Base-by-base conservation (phyloP, 2,113 vertebrate genomes). In the Thymallus thymallus region DNA sequence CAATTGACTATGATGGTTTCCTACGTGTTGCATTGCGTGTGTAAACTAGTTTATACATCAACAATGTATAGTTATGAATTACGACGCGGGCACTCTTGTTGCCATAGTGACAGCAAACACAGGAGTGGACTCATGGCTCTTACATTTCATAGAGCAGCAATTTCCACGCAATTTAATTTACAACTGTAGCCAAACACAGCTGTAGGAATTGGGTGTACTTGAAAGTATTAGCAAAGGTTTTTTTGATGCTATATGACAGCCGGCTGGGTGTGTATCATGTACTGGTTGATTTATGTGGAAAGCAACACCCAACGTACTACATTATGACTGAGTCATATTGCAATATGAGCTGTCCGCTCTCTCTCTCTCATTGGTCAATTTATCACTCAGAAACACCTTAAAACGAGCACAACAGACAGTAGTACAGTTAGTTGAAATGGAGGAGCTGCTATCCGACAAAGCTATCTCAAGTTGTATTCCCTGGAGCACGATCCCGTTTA, bases 181-280 rank as follows among this genome's bases (percentile, higher is more conserved):
- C 45, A 72, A 72, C 58, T 51, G 69, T 63, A 46, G 58, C 73
- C 58, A 72, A 78, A 72, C 73, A 67, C 48, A 73, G 72, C 73
- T 78, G 73, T 69, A 62, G 30, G 65, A 70, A 70, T 73, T 65
- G 65, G 58, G 35, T 67, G 61, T 48, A 26, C 62, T 74, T 58
- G 35, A 71, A 65, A 62, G 56, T 65, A 6, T 66, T 80, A 80
- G 46, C 71, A 62, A 68, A 74, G 20, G 32, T 62, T 64, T 55
- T 56, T 71, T 62, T 74, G 63, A 67, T 29, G 18, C n/a, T 51
- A 64, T 71, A 60, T 26, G 55, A 66, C 14, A 20, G 22, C 45
- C 46, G 3, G 4, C 41, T 23, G 20, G 32, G 45, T 64, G 26
- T 69, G 56, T 30, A 78, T 9, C 56, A 61, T 35, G 61, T 7